These are phyloP conservation scores for Subacronicta megacephala DNA, from an alignment of 2,888 invertebrate genomes.

Conservation along the genomic window DNA sequence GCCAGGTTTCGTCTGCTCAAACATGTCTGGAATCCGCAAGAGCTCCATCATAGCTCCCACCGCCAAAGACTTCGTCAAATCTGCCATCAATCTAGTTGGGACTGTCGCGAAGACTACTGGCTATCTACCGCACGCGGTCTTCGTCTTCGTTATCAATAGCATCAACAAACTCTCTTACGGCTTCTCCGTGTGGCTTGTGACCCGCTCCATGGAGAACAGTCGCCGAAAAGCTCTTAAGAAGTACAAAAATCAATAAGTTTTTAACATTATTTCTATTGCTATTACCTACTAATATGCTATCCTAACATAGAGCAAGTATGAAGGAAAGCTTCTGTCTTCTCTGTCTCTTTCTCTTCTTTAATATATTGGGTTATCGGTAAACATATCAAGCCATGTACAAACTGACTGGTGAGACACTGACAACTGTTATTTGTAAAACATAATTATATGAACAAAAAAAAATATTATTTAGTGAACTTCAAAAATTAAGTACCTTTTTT, in stretches of 20 bases:
- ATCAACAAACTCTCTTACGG: slow-evolving; percentile 86
- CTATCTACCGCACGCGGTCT: slow-evolving; percentile 92
- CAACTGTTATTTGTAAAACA: too few relatives aligned
- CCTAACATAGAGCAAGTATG: slow-evolving; percentile 3
- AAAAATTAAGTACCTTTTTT: too few relatives aligned
- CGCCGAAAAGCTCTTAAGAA: slow-evolving; percentile 90
- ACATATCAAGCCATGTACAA: too few relatives aligned
- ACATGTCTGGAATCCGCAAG: slow-evolving; percentile 95
- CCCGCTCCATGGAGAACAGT: slow-evolving; percentile 91
- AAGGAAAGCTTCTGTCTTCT: not conserved
- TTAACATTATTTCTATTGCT: not conserved
- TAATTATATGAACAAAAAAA: too few relatives aligned
- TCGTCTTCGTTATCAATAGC: slow-evolving; percentile 85
- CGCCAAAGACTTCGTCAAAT: slow-evolving; percentile 92
- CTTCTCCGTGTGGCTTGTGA: slow-evolving; percentile 90
- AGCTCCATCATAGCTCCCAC: slow-evolving; percentile 93
- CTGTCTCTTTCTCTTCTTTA: not conserved
- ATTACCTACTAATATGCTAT: slow-evolving; percentile 2
- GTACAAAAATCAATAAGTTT: slow-evolving; percentile 81
- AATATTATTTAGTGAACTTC: too few relatives aligned
- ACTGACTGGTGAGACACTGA: too few relatives aligned
- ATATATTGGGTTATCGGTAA: not conserved
- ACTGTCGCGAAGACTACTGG: slow-evolving; percentile 92
- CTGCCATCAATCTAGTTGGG: slow-evolving; percentile 93
- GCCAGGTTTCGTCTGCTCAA: slow-evolving; percentile 97